A percentile compares a stretch with the other conserved stretches of the same genome.
These are phyloP conservation scores for Drosophila setifemur DNA, from an alignment of 1,140 invertebrate genomes.

Conservation along the genomic window DNA sequence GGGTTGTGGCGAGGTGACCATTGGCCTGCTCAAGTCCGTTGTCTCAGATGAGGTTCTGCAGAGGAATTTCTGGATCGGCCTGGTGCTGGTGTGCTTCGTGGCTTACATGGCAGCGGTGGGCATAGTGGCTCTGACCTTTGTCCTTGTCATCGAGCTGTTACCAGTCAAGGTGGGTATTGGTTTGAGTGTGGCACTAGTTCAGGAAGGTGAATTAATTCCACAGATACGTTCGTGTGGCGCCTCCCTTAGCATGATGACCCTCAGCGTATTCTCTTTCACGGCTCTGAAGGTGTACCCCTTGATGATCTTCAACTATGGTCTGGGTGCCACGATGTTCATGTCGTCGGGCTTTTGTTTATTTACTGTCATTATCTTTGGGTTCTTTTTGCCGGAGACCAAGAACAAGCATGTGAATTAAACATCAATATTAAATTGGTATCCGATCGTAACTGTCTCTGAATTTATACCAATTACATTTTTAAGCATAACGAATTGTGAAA, in stretches of 20 bases:
- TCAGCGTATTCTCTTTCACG: conserved; percentile 42
- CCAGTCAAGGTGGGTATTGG: conserved; percentile 56
- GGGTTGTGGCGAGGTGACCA: conserved; percentile 27
- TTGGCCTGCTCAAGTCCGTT: conserved; percentile 30
- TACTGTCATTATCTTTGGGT: conserved; percentile 36
- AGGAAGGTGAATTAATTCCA: neutral
- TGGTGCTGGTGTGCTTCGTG: conserved; percentile 47
- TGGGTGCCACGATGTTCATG: conserved; percentile 47
- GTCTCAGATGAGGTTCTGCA: conserved; percentile 28
- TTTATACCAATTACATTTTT: neutral
- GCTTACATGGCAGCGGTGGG: conserved; percentile 35
- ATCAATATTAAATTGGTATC: neutral
- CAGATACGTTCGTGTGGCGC: conserved; percentile 56
- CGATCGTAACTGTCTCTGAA: neutral
- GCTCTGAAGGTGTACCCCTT: conserved; percentile 55
- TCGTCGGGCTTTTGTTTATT: conserved; percentile 32
- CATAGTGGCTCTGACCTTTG: conserved; percentile 46
- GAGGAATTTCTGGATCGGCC: conserved; percentile 42
- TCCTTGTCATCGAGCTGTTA: conserved; percentile 53
- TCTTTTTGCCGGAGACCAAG: conserved; percentile 63
- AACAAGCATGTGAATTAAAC: conserved; percentile 34
- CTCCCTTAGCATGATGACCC: conserved; percentile 42
- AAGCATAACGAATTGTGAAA: neutral
- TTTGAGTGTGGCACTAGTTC: neutral
- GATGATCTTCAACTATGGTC: conserved; percentile 36